Evolutionary conservation across 1,140 invertebrate genomes (phyloP), one percentile per base, ranked within the genome.

Genomic region (Drosophila pseudoananassae): DNA sequence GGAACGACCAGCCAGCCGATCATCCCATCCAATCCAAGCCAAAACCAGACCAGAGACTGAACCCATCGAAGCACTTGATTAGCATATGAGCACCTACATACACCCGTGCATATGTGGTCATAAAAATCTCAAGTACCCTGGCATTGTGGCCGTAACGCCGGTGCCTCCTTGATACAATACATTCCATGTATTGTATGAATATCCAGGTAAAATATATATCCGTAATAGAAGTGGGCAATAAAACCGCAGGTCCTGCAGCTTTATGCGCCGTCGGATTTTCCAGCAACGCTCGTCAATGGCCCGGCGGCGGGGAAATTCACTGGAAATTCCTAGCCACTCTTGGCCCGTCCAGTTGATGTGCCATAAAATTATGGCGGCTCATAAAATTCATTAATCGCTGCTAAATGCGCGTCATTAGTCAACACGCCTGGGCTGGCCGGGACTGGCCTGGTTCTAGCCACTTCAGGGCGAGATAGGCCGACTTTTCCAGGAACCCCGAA

Each of bases 381-480:
- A 88, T 88, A 88, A 88, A 88, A 88, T 77, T 57, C 83, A 88
- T 88, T 88, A 88, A 88, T 89, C 83, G 83, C 84, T 83, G 84
- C 83, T 88, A 88, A 88, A 88, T 88, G 78, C 79, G 79, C 84
- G 84, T 88, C 83, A 88, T 88, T 88, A 88, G 83, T 88, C 84
- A 88, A 89, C 84, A 88, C 66, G 78, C 82, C 40, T 43, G 78
- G 63, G 73, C 55, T 23, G 58, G 5, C 27, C 47, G 5, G n/a
- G 17, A 7, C 27, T 31, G 20, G 47, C 25, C 64, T 14, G 29
- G n/a, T 27, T 69, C 63, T 69, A 47, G 15, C 47, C 38, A 20
- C 17, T 27, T 47, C 3, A 14, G 29, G 10, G 59, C 15, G 8
- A 43, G 40, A 43, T 43, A 53, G 33, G 36, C 23, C 78, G 77